These are phyloP conservation scores for Lutjanus campechanus DNA, from an alignment of 2,797 vertebrate species.

Conservation along the genomic window DNA sequence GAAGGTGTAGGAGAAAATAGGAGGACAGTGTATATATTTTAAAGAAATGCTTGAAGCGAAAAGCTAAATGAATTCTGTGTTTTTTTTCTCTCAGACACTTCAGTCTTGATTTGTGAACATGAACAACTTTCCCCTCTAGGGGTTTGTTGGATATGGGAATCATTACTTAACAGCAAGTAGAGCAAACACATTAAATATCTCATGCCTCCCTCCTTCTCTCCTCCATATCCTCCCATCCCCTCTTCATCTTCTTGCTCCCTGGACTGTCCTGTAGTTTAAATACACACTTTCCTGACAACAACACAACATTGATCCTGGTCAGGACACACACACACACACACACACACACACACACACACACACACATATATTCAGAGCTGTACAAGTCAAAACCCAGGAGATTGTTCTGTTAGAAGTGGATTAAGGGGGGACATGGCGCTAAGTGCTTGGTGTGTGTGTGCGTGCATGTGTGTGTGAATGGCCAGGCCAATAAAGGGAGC, in stretches of 20 bases:
- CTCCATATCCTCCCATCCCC: slow-evolving; percentile 19
- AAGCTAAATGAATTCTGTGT: slow-evolving; percentile 13
- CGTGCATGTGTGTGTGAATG: slow-evolving; percentile 30
- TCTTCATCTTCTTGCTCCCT: slow-evolving; percentile 62
- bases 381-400: slow-evolving; percentile 76
- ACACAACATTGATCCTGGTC: slow-evolving; percentile 63
- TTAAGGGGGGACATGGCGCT: slow-evolving; percentile 73
- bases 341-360: slow-evolving; percentile 16
- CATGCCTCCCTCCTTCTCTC: slow-evolving; percentile 15
- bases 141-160: slow-evolving; percentile 53
- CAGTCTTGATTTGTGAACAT: slow-evolving; percentile 57
- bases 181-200: slow-evolving; percentile 73
- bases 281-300: slow-evolving; percentile 72
- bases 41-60: slow-evolving; percentile 15
- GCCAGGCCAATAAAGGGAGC: slow-evolving; percentile 80
- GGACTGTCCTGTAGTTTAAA: slow-evolving; percentile 76
- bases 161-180: slow-evolving; percentile 67
- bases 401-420: slow-evolving; percentile 81
- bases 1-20: background rate
- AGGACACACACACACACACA: slow-evolving; percentile 13
- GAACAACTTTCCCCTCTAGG: slow-evolving; percentile 41
- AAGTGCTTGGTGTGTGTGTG: slow-evolving; percentile 46
- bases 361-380: slow-evolving; percentile 16
- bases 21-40: background rate
- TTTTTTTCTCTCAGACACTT: slow-evolving; percentile 25